Conservation (phyloP, 2,797 vertebrate species). For the Periophthalmus magnuspinnatus region DNA sequence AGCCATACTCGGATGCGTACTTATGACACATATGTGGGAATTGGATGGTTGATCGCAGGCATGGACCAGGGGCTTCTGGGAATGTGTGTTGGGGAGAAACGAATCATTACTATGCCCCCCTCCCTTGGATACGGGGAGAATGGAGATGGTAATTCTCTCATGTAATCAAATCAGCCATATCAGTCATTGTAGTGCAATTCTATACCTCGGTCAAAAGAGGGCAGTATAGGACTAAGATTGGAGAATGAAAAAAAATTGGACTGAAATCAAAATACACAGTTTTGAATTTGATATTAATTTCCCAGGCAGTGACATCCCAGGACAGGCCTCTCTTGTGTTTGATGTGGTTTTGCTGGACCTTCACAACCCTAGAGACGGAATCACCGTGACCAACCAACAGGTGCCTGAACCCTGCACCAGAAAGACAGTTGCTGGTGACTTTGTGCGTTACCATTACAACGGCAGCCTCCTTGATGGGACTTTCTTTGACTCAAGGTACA, state of each 20-base stretch:
- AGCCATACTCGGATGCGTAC: slow-evolving; percentile 96
- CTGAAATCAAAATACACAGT: not conserved
- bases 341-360: slow-evolving; percentile 92
- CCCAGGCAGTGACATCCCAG: slow-evolving; percentile 93
- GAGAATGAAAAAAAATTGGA: not conserved
- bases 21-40: slow-evolving; percentile 96
- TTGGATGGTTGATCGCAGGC: slow-evolving; percentile 97
- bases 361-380: slow-evolving; percentile 93
- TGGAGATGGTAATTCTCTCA: slow-evolving; percentile 83
- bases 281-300: not conserved
- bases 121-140: slow-evolving; percentile 94
- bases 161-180: not conserved
- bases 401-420: slow-evolving; percentile 84
- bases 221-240: slow-evolving; percentile 16
- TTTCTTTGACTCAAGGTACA: slow-evolving; percentile 92
- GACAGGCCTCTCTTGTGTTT: slow-evolving; percentile 95
- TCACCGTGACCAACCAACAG: slow-evolving; percentile 81
- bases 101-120: slow-evolving; percentile 91
- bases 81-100: slow-evolving; percentile 94
- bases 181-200: slow-evolving; percentile 6
- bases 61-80: slow-evolving; percentile 97
- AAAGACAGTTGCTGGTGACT: slow-evolving; percentile 86
- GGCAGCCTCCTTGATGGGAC: slow-evolving; percentile 93
- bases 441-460: slow-evolving; percentile 95
- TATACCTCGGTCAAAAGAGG: slow-evolving; percentile 8